Base-by-base conservation (phyloP, 2,113 vertebrate genomes). In the Tonatia bakeri region DNA sequence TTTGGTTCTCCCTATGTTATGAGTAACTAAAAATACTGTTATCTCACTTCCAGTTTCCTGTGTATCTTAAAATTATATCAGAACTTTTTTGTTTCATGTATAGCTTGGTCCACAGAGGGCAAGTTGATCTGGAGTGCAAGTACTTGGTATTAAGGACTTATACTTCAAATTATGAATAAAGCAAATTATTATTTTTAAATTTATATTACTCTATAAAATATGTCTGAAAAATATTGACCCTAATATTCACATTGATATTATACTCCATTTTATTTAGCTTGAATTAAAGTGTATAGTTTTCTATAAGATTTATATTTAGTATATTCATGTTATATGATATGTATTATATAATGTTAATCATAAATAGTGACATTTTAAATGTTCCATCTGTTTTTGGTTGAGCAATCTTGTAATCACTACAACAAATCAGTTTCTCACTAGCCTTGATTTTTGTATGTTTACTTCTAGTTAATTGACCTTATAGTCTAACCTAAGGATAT, bases 221-320 rank as follows among this genome's bases (percentile, higher is more conserved):
- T 52, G 87, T 15, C 31, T 40, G 11, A 77, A 69, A 93, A 93
- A 72, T 81, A 54, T 59, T 67, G 54, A 31, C 31, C 61, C 19
- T 40, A 45, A 64, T 56, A 81, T 65, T 93, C 45, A 85, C 50
- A 40, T 70, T 91, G 36, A 54, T 89, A 47, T n/a, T 61, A 73
- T 3, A 14, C 17, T 93, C 28, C 9, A 33, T 96, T 92, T 89
- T 92, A 90, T 90, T 96, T 86, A 72, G 13, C n/a, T 86, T 73
- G 33, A 94, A 82, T 80, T 75, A 77, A 91, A 67, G 50, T 36
- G 1, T 93, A 22, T 43, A 47, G 3, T 12, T 85, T 81, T 80
- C 28, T n/a, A 40, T 3, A 86, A 89, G 45, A 94, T 70, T 91
- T 86, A 43, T 15, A 45, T 86, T 86, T 82, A 93, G 9, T 52